Evolutionary conservation across 2,797 vertebrate species (phyloP).

Genomic region (Brotogeris chrysoptera): DNA sequence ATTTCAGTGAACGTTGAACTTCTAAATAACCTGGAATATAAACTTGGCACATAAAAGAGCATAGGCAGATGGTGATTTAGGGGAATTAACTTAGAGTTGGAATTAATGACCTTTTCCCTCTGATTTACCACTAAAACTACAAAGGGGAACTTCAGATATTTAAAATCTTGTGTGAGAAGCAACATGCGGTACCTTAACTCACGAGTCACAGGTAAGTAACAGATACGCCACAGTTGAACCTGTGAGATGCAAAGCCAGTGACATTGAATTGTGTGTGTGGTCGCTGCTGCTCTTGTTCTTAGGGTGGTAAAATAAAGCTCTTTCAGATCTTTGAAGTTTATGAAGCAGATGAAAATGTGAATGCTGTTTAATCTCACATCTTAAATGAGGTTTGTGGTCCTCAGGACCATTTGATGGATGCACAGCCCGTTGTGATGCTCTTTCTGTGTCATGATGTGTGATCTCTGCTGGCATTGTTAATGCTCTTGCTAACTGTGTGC

Average conservation of each 20-base stretch:
- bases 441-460: fast-evolving
- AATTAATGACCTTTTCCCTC: constrained; percentile 1
- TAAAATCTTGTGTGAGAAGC: neutral
- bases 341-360: neutral
- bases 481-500: neutral
- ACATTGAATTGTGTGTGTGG: neutral
- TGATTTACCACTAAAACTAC: neutral
- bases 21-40: neutral
- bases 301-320: neutral
- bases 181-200: neutral
- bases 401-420: neutral
- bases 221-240: neutral
- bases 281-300: neutral
- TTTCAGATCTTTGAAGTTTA: neutral
- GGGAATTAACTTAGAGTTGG: neutral
- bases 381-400: neutral
- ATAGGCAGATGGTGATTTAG: neutral
- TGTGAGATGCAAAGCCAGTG: neutral
- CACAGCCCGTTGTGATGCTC: neutral
- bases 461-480: neutral
- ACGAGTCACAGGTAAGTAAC: neutral
- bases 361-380: neutral
- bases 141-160: neutral
- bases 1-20: neutral
- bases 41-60: neutral